Conservation (phyloP, 2,888 invertebrate species). For the Cerastis rubricosa region DNA sequence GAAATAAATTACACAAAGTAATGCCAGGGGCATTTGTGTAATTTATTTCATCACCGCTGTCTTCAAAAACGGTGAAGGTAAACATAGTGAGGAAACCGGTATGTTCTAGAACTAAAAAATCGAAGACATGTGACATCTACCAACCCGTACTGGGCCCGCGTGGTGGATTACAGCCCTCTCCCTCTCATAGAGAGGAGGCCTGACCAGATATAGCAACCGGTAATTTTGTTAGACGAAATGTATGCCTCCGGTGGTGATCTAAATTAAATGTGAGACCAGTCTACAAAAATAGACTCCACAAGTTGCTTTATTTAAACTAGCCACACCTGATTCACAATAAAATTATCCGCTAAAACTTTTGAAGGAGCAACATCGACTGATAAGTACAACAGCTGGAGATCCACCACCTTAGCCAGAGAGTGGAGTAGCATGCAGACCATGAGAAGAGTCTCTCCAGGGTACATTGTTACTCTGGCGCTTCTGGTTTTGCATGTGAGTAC, state of each 20-base stretch:
- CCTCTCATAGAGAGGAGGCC: too few relatives aligned
- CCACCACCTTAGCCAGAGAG: conserved; percentile 76
- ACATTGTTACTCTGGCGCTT: conserved; percentile 75
- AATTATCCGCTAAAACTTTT: background rate
- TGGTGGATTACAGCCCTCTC: too few relatives aligned
- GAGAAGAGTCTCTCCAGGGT: conserved; percentile 78
- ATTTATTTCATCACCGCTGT: too few relatives aligned
- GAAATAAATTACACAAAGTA: too few relatives aligned
- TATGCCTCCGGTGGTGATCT: background rate
- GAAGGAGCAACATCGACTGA: conserved; percentile 39
- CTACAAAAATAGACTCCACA: background rate
- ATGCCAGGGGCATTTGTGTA: too few relatives aligned
- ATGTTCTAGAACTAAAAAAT: too few relatives aligned
- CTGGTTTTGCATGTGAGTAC: conserved; percentile 77
- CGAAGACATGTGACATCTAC: too few relatives aligned
- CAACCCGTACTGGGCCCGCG: too few relatives aligned
- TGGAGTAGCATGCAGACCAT: conserved; percentile 81
- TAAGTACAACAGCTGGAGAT: conserved; percentile 75
- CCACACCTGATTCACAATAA: background rate
- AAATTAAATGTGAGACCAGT: background rate
- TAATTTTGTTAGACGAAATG: too few relatives aligned
- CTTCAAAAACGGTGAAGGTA: too few relatives aligned
- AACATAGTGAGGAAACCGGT: too few relatives aligned
- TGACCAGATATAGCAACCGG: too few relatives aligned
- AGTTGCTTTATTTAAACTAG: background rate